Evolutionary conservation across 2,797 vertebrate genomes (phyloP).

Genomic region (Iguana delicatissima): DNA sequence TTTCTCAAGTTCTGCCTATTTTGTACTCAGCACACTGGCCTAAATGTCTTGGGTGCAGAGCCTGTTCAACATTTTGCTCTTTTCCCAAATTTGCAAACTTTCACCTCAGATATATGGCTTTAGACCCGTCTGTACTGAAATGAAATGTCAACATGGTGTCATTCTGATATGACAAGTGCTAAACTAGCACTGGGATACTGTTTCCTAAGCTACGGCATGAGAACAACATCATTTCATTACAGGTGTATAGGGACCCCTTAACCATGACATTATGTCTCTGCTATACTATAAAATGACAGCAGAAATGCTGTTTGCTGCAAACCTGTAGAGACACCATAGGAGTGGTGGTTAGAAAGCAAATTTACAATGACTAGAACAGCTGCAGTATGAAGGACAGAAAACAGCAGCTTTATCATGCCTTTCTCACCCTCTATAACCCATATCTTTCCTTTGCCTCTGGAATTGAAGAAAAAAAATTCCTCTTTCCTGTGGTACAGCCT

Average conservation of each 20-base stretch:
- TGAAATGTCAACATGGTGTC: slow-evolving; percentile 72
- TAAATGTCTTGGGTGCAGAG: not conserved
- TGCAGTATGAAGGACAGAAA: slow-evolving; percentile 63
- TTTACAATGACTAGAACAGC: slow-evolving; percentile 68
- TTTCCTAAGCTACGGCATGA: slow-evolving; percentile 50
- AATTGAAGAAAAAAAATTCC: not conserved
- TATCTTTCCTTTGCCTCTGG: not conserved
- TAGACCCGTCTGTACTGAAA: slow-evolving; percentile 62
- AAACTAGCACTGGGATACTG: slow-evolving; percentile 75
- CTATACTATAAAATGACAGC: slow-evolving; percentile 76
- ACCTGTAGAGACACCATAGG: slow-evolving; percentile 70
- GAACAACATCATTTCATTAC: slow-evolving; percentile 77
- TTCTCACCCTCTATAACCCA: not conserved
- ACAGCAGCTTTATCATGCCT: slow-evolving; percentile 39
- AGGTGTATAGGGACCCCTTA: slow-evolving; percentile 76
- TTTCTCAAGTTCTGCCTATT: not conserved
- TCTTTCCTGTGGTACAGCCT: not conserved
- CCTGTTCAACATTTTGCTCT: not conserved
- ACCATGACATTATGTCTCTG: slow-evolving; percentile 75
- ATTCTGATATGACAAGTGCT: slow-evolving; percentile 68
- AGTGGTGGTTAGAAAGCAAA: slow-evolving; percentile 70
- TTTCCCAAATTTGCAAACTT: not conserved
- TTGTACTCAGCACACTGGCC: not conserved
- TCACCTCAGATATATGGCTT: slow-evolving; percentile 29
- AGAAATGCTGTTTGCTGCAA: slow-evolving; percentile 74